phyloP scores from a whole-genome alignment of 2,113 vertebrate genomes.

The Semnornis frantzii region DNA sequence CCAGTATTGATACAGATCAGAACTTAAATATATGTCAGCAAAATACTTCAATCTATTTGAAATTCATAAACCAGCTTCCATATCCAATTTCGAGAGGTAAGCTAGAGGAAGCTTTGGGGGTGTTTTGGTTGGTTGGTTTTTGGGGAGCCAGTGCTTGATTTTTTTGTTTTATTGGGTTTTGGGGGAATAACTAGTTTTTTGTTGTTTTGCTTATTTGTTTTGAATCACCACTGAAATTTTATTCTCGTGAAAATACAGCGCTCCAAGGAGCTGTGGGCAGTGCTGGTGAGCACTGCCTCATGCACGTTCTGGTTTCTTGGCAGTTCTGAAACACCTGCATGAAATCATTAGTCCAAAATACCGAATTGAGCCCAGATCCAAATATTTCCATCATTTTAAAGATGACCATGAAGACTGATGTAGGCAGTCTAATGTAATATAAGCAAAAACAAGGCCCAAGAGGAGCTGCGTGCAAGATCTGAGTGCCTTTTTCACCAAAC shows the following conservation, averaged over 20 bases:
- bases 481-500: background rate
- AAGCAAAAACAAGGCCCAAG: background rate
- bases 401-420: background rate
- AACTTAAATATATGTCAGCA: background rate
- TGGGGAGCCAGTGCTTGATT: too few species aligned
- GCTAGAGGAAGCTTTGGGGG: background rate
- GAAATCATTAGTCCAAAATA: background rate
- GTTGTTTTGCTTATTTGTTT: background rate
- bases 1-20: background rate
- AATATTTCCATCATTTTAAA: background rate
- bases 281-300: background rate
- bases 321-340: background rate
- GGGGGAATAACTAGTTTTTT: background rate
- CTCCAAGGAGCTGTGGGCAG: fast-evolving
- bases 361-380: background rate
- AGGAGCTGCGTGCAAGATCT: background rate
- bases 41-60: background rate
- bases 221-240: background rate
- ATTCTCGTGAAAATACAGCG: background rate
- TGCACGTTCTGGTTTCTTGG: background rate
- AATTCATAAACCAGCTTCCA: background rate
- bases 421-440: background rate
- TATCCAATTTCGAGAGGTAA: background rate
- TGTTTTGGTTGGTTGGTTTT: background rate
- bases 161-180: background rate